Percentiles rank a stretch among this genome's conserved stretches.
Conservation (phyloP, 2,113 vertebrate species). For the Spheniscus mendiculus region DNA sequence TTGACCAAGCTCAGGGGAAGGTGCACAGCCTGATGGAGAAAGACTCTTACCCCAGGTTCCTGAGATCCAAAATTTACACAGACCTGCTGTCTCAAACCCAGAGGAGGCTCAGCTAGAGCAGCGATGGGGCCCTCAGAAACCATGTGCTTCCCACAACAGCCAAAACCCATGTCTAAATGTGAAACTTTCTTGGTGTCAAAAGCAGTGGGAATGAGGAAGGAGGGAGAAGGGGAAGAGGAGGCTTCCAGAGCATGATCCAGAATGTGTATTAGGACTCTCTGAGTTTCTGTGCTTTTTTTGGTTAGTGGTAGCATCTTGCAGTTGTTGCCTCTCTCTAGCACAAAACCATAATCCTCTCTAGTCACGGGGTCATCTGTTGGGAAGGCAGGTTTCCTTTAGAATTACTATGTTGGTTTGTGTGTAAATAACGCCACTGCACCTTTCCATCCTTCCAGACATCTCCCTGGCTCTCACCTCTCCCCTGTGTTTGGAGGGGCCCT, state of each 20-base stretch:
- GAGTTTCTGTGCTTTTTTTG: conserved; percentile 1
- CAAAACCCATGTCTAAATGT: conserved; percentile 65
- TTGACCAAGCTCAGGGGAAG: conserved; percentile 91
- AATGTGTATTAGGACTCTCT: not conserved
- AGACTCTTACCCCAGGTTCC: conserved; percentile 96
- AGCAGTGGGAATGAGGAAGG: conserved; percentile 1
- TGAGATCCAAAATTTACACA: conserved; percentile 96
- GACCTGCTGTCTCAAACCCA: conserved; percentile 91
- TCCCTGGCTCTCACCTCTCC: not conserved
- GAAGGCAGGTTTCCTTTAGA: not conserved
- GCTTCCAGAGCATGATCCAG: not conserved
- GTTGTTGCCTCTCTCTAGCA: conserved; percentile 28
- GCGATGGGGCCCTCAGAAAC: conserved; percentile 29
- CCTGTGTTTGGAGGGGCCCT: not conserved
- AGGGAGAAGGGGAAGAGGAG: conserved; percentile 5
- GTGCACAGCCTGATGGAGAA: conserved; percentile 97
- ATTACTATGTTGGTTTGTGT: not conserved
- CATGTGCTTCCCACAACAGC: conserved; percentile 44
- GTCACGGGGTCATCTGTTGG: not conserved
- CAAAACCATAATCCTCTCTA: not conserved
- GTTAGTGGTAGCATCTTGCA: conserved; percentile 38
- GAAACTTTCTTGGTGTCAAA: conserved; percentile 60
- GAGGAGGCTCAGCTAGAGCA: conserved; percentile 87
- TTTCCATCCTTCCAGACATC: not conserved
- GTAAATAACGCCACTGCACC: conserved; percentile 58